Evolutionary conservation across 2,797 vertebrate genomes (phyloP), one percentile per base, ranked within the genome.

Genomic region (Eospalax fontanierii): DNA sequence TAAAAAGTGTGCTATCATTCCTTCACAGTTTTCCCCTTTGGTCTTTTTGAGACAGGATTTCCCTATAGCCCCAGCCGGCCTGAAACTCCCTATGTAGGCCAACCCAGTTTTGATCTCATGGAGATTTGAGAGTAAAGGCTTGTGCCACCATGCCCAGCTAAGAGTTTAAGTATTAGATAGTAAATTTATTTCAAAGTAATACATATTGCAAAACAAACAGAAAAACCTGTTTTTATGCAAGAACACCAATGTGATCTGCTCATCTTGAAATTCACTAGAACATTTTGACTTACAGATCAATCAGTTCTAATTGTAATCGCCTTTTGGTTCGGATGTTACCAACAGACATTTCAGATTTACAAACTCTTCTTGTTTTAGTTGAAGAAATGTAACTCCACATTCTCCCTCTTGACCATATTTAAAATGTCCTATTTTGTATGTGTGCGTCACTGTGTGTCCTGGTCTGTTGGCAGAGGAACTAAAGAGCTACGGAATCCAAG

Each of bases 401-500:
- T 63, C 57, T 85, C 75, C 61, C 8, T 89, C 68, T n/a, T 71
- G 28, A 38, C 22, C 10, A 5, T 73, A 89, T 90, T 95, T 96
- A 79, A 92, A 91, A 10, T 91, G 73, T 95, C 70, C 82, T 90
- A 66, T 96, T 95, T 79, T 95, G 22, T 95, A 7, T 46, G 6
- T 89, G n/a, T 91, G 35, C 93, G 54, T 96, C 87, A 68, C 63
- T 90, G 66, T 95, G 71, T 97, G 61, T 96, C 84, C 94, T 81
- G 95, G 78, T 96, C 87, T 96, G 7, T 80, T 94, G 86, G 76
- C 98, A 99, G 99, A 98, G 93, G 99, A 99, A 98, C 98, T 99
- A 5, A 98, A 98, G 98, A 99, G 73, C 90, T 99, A 97, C 92
- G 99, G 98, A 11, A 98, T 99, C 90, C 98, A 99, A 98, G 99